A percentile compares a stretch with the other conserved stretches of the same genome.
phyloP scores from a whole-genome alignment of 53 echinoderm and acorn worm genomes.

The Mesocentrotus franciscanus region DNA sequence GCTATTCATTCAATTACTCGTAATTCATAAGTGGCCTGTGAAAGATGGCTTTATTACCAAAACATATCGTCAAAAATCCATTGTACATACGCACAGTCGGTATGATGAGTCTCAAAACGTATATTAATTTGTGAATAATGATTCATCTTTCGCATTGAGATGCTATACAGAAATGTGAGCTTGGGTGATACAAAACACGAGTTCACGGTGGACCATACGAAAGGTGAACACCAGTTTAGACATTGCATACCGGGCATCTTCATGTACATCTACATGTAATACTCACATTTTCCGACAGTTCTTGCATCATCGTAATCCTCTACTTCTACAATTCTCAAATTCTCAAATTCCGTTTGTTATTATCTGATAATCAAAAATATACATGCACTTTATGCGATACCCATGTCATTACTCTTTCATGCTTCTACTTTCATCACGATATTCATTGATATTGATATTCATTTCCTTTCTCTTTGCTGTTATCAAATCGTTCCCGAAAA shows the following conservation, averaged over 20 bases:
- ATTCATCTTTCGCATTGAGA: neutral
- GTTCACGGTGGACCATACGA: neutral
- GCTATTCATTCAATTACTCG: slow-evolving; percentile 56
- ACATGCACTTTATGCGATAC: too few species aligned
- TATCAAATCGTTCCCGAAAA: neutral
- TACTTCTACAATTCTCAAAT: neutral
- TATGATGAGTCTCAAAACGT: neutral
- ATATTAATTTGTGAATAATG: slow-evolving; percentile 28
- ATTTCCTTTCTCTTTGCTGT: neutral
- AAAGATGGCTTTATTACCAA: slow-evolving; percentile 37
- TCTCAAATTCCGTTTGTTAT: too few species aligned
- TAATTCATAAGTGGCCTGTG: slow-evolving; percentile 54
- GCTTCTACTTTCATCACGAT: too few species aligned
- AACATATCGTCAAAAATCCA: slow-evolving; percentile 21
- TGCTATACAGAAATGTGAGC: neutral
- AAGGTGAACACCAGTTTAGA: neutral
- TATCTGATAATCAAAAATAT: too few species aligned
- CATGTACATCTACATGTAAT: neutral
- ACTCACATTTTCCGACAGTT: neutral
- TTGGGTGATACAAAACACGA: neutral
- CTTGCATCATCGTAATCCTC: neutral
- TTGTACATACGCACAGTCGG: neutral
- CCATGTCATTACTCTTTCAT: too few species aligned
- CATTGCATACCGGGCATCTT: neutral
- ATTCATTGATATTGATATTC: too few species aligned